phyloP scores from a whole-genome alignment of 2,113 vertebrate species.

The Pithys albifrons region DNA sequence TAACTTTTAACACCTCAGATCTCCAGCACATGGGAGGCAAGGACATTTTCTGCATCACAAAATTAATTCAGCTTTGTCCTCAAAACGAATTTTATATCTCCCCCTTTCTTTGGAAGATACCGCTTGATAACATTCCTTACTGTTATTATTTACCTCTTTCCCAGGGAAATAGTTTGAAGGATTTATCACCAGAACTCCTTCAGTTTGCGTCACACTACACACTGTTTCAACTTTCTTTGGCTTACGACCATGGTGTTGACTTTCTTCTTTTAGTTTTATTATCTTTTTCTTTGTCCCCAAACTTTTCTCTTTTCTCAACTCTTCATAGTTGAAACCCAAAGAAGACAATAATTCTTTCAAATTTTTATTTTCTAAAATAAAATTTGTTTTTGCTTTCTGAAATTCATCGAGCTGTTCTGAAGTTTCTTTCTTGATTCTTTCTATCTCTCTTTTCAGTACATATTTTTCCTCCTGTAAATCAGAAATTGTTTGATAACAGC shows the following conservation, averaged over 20 bases:
- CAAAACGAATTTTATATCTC: not conserved
- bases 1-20: not conserved
- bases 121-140: not conserved
- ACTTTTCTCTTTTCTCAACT: not conserved
- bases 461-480: constrained; percentile 58
- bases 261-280: not conserved
- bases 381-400: not conserved
- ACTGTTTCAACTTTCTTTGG: not conserved
- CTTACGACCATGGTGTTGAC: not conserved
- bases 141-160: not conserved
- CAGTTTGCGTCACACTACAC: not conserved
- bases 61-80: not conserved
- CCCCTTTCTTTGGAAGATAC: not conserved
- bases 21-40: rapidly evolving
- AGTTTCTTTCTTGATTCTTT: not conserved
- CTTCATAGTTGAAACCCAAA: constrained; percentile 5
- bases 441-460: not conserved
- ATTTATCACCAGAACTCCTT: not conserved
- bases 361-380: constrained; percentile 35
- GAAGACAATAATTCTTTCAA: constrained; percentile 14
- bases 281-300: not conserved
- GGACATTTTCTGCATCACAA: not conserved
- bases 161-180: not conserved
- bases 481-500: constrained; percentile 39
- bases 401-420: not conserved